phyloP scores from a whole-genome alignment of 2,888 invertebrate genomes.

The Napeogenes inachia region DNA sequence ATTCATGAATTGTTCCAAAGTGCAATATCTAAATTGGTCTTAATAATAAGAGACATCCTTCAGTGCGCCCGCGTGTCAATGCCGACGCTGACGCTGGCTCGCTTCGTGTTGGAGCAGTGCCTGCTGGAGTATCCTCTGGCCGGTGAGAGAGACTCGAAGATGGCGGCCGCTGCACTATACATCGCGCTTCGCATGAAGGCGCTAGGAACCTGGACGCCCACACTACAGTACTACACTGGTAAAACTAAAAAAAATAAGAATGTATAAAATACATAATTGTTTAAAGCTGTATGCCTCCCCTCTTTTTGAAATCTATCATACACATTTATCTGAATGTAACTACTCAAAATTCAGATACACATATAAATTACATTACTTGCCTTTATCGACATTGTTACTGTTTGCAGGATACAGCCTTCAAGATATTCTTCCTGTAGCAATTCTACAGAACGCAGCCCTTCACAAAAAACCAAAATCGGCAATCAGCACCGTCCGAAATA shows the following conservation, averaged over 20 bases:
- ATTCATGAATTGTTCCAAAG: too few species aligned
- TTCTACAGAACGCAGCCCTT: constrained; percentile 85
- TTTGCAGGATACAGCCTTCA: constrained; percentile 83
- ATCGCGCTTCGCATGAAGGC: constrained; percentile 93
- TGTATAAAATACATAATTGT: not conserved
- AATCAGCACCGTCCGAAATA: constrained; percentile 91
- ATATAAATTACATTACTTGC: too few species aligned
- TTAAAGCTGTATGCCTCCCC: not conserved
- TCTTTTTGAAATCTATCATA: too few species aligned
- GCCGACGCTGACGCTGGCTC: constrained; percentile 94
- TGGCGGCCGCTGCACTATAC: constrained; percentile 92
- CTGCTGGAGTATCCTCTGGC: constrained; percentile 94
- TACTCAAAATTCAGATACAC: too few species aligned
- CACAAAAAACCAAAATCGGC: constrained; percentile 87
- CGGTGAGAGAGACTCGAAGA: constrained; percentile 87
- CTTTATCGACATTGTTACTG: not conserved
- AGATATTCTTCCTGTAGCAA: constrained; percentile 85
- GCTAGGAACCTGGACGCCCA: constrained; percentile 83
- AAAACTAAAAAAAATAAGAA: constrained; percentile 9
- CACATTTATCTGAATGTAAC: too few species aligned
- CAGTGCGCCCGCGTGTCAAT: constrained; percentile 91
- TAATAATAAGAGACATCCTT: constrained; percentile 19
- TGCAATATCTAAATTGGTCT: too few species aligned
- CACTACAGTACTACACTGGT: constrained; percentile 88
- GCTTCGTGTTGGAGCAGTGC: constrained; percentile 95